A percentile compares a stretch with the other conserved stretches of the same genome.
These are phyloP conservation scores for Bombus soroeensis DNA, from an alignment of 1,140 invertebrate species.

Conservation along the genomic window DNA sequence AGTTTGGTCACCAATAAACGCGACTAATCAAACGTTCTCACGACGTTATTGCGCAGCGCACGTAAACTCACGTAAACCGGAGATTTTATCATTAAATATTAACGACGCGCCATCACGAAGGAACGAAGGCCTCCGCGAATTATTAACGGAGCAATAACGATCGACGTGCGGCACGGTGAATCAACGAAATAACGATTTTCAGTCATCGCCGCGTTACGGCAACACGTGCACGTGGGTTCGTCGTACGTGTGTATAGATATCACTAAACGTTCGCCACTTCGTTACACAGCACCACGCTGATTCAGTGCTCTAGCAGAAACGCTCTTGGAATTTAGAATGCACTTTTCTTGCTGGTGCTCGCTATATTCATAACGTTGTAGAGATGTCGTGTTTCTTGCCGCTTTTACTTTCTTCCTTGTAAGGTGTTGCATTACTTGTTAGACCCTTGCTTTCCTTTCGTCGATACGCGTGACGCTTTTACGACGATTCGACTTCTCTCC, in stretches of 20 bases:
- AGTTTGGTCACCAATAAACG: conserved; percentile 47
- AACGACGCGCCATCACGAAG: conserved; percentile 68
- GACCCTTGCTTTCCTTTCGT: background rate
- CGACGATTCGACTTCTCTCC: background rate
- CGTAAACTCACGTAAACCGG: conserved; percentile 53
- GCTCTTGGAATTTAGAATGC: conserved; percentile 12
- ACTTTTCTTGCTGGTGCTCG: background rate
- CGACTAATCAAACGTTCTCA: conserved; percentile 34
- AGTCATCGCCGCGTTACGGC: conserved; percentile 68
- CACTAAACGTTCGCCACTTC: conserved; percentile 48
- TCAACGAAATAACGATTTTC: conserved; percentile 77
- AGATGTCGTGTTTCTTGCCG: background rate
- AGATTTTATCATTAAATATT: conserved; percentile 67
- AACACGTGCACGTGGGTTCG: conserved; percentile 68
- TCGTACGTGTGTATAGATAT: conserved; percentile 54
- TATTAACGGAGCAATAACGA: conserved; percentile 69
- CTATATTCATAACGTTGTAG: background rate
- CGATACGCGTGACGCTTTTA: background rate
- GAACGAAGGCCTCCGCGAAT: conserved; percentile 65
- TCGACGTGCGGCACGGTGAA: conserved; percentile 64
- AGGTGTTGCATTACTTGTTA: background rate
- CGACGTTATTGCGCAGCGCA: conserved; percentile 22
- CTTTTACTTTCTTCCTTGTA: background rate
- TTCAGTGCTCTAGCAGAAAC: background rate
- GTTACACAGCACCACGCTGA: conserved; percentile 6